phyloP scores from a whole-genome alignment of 2,797 vertebrate genomes.

The Macropus fuliginosus region DNA sequence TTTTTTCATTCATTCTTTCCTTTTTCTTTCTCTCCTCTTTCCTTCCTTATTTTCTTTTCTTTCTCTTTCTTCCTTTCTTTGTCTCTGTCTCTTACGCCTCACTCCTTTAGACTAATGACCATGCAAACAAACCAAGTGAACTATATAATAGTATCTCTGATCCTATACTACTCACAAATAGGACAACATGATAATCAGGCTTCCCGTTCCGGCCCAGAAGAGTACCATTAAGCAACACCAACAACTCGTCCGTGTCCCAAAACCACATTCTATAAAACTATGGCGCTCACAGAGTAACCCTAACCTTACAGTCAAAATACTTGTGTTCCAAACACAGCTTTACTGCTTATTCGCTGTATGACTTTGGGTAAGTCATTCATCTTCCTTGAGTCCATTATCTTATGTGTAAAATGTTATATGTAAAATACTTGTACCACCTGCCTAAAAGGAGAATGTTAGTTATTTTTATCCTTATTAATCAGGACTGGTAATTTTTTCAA shows the following conservation, averaged over 20 bases:
- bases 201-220: neutral
- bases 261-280: neutral
- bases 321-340: no score
- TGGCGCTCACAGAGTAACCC: neutral
- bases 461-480: neutral
- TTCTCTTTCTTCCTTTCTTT: neutral
- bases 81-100: neutral
- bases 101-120: neutral
- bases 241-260: neutral
- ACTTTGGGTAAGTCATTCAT: neutral
- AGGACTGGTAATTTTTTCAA: neutral
- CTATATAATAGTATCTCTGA: neutral
- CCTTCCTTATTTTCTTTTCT: neutral
- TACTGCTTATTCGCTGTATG: neutral
- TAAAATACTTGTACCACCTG: neutral
- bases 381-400: neutral
- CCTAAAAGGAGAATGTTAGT: neutral
- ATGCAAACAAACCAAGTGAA: neutral
- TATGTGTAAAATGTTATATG: neutral
- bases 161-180: neutral
- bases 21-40: neutral
- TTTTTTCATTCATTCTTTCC: neutral
- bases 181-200: neutral
- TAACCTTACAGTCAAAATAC: neutral
- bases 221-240: neutral